phyloP scores from a whole-genome alignment of 2,888 invertebrate species.

The Eupithecia subumbrata region DNA sequence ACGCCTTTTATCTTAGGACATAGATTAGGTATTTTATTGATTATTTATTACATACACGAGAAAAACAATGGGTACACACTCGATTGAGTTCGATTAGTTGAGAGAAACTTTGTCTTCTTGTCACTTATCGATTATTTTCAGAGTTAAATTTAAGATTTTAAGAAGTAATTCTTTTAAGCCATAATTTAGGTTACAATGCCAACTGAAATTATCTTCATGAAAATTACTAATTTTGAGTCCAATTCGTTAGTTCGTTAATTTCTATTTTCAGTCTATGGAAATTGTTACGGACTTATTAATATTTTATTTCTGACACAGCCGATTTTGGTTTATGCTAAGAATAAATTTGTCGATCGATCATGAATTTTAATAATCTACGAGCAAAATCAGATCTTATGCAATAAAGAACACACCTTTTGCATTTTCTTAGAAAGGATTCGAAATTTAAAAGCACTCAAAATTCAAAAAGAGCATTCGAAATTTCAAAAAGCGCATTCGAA shows the following conservation, averaged over 20 bases:
- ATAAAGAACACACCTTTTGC: background rate
- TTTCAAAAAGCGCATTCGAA: conserved; percentile 36
- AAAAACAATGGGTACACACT: background rate
- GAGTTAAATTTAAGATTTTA: background rate
- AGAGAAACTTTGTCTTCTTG: background rate
- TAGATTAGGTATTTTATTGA: conserved; percentile 3
- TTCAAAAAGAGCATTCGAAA: conserved; percentile 24
- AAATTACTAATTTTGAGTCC: background rate
- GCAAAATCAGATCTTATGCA: background rate
- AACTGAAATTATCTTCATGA: background rate
- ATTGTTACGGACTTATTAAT: too few species aligned
- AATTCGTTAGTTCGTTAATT: too few species aligned
- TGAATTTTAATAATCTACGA: background rate
- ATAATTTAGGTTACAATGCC: background rate
- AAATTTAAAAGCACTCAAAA: background rate
- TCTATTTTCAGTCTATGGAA: too few species aligned
- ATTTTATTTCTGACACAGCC: too few species aligned
- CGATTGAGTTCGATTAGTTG: background rate
- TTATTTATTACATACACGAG: background rate
- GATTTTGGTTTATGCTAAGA: too few species aligned
- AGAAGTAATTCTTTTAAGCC: background rate
- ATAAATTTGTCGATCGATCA: background rate
- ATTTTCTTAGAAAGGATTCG: background rate
- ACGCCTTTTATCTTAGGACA: conserved; percentile 37
- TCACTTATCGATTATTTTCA: background rate